phyloP scores from a whole-genome alignment of 2,797 vertebrate species.

The Paguma larvata region DNA sequence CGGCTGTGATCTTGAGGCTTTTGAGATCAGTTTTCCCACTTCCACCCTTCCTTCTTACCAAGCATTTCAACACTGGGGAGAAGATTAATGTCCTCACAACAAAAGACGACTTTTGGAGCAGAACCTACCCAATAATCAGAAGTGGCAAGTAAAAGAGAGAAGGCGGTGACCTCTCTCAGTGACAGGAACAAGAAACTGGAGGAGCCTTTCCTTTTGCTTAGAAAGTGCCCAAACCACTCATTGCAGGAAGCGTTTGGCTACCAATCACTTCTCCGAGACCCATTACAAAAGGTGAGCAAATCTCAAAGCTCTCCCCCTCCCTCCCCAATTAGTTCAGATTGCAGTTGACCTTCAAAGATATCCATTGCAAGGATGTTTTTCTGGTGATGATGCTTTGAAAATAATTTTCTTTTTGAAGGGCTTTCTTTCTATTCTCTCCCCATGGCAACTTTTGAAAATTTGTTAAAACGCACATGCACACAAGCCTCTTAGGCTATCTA shows the following conservation, averaged over 20 bases:
- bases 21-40: constrained; percentile 85
- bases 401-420: constrained; percentile 81
- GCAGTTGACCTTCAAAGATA: constrained; percentile 70
- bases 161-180: constrained; percentile 77
- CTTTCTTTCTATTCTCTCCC: constrained; percentile 78
- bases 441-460: constrained; percentile 82
- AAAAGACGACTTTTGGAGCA: constrained; percentile 85
- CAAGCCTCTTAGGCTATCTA: constrained; percentile 73
- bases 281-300: constrained; percentile 75
- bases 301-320: constrained; percentile 44
- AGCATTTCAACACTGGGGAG: constrained; percentile 66
- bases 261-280: constrained; percentile 69
- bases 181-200: constrained; percentile 75
- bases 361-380: constrained; percentile 70
- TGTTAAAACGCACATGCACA: constrained; percentile 58
- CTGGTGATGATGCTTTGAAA: constrained; percentile 77
- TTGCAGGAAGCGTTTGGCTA: constrained; percentile 65
- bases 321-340: constrained; percentile 81
- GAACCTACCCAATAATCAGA: constrained; percentile 84
- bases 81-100: constrained; percentile 85
- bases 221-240: constrained; percentile 75
- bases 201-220: constrained; percentile 76
- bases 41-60: constrained; percentile 84
- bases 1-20: constrained; percentile 86
- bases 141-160: constrained; percentile 78